Base-by-base conservation (phyloP, 2,113 vertebrate species). In the Clarias macrocephalus region DNA sequence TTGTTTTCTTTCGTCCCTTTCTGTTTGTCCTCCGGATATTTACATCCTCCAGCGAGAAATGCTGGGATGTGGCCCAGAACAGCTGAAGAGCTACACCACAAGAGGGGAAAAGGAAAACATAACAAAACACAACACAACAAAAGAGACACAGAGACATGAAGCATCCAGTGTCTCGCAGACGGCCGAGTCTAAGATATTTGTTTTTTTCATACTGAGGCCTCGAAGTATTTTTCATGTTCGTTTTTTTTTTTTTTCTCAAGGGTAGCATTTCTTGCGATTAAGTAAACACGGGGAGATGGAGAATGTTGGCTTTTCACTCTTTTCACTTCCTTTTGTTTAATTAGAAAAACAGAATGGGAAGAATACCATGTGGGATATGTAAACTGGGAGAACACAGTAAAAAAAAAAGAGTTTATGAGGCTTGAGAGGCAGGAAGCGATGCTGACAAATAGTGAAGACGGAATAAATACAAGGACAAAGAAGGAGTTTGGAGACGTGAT, bases 21-120 rank as follows among this genome's bases (percentile, higher is more conserved):
- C 62, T 88, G 89, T 91, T 91, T 88, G 68, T 85, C 87, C 84
- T 75, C 85, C 65, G 86, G 89, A 90, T 91, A 91, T 92, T 91
- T 91, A 90, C 90, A 84, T 89, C 88, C 87, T 88, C 75, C 80
- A 85, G 75, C 30, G 80, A 86, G 87, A 88, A 79, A 89, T 37
- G 33, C 83, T 89, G 86, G 87, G 88, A 85, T 54, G 30, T 3
- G 86, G 33, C 89, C 90, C 88, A 92, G 88, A 89, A 92, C 89
- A 91, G 89, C 84, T 91, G 85, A 88, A 86, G 80, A 79, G 72
- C 80, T 87, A 60, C 70, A 48, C 90, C 85, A 54, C 87, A 88
- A 80, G 56, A 80, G 28, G 62, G 56, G 84, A 80, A 86, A 77
- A 72, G 68, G 68, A 76, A 84, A 84, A 83, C 82, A 59, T 75